phyloP scores from a whole-genome alignment of 2,797 vertebrate genomes.

The Clarias pachynema region DNA sequence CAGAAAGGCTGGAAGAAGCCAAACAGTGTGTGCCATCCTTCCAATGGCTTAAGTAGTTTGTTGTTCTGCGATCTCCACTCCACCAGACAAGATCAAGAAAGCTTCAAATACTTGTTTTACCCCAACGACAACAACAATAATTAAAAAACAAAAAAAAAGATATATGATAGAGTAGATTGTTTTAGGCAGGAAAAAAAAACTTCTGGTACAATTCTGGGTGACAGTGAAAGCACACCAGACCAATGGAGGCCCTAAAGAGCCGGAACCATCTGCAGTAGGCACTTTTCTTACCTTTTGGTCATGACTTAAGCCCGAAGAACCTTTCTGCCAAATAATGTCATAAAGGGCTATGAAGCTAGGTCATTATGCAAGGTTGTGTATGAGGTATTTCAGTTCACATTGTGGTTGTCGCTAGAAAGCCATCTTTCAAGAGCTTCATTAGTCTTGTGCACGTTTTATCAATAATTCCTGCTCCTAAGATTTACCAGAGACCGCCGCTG shows the following conservation, averaged over 20 bases:
- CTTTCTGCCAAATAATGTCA: conserved; percentile 53
- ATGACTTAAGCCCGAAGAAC: conserved; percentile 60
- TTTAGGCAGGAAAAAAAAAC: conserved; percentile 35
- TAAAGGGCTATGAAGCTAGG: conserved; percentile 77
- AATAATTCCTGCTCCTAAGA: neutral
- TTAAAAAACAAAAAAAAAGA: too few relatives aligned
- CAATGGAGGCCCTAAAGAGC: conserved; percentile 51
- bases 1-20: conserved; percentile 15
- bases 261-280: conserved; percentile 74
- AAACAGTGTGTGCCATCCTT: conserved; percentile 11
- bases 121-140: neutral
- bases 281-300: conserved; percentile 77
- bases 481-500: conserved; percentile 22
- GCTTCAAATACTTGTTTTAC: neutral
- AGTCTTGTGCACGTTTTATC: conserved; percentile 34
- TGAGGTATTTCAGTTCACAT: conserved; percentile 68
- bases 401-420: conserved; percentile 55
- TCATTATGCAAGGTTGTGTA: conserved; percentile 59
- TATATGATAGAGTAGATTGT: neutral
- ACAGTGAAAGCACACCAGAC: conserved; percentile 52
- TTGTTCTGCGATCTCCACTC: conserved; percentile 8
- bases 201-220: conserved; percentile 45
- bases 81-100: conserved; percentile 21
- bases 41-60: conserved; percentile 22
- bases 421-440: conserved; percentile 56